Base-by-base conservation (phyloP, 2,888 invertebrate species). In the Drosophila ezoana region DNA sequence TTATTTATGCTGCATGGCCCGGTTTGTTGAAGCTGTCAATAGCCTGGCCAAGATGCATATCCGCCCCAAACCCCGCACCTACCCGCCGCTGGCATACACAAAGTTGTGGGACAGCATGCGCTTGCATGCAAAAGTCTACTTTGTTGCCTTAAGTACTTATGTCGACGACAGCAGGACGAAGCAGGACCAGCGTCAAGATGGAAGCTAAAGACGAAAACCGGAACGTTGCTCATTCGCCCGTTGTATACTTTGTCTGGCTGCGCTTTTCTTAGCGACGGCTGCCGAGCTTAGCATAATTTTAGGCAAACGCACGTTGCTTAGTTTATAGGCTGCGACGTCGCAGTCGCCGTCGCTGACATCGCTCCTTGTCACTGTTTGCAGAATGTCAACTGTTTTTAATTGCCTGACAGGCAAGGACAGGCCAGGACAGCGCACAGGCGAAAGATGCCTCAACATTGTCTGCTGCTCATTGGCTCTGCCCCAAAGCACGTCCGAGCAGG, bases 121-220 rank as follows among this genome's bases (percentile, higher is more conserved):
- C 87, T 83, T 79, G 87, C 89, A 88, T 88, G 82, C 84, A 80
- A 79, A 76, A 76, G 76, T 76, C 76, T 78, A 85, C 85, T 85
- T 87, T 85, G 88, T 85, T 85, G 85, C 85, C 72, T 81, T 81
- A 85, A 87, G 83, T 87, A 85, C 85, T 85, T 85, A 85, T 87
- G 87, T 76, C 76, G 78, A 74, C 66, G 64, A 66, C 63, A 54
- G 51, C 63, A 78, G 73, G 79, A 68, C 63, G 57, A 40, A 59
- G 58, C 64, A 62, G 61, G 49, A 59, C 47, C 41, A 49, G 44
- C 38, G 53, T 44, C 58, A 61, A 61, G 63, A 40, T 33, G 51
- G 28, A 8, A 28, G 28, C 28, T 2, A 28, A 49, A 61, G 60
- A 43, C 38, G 61, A 23, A 9, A 33, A 53, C 9, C 13, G 63